Base-by-base conservation (phyloP, 2,888 invertebrate species). In the Doris montereyensis region DNA sequence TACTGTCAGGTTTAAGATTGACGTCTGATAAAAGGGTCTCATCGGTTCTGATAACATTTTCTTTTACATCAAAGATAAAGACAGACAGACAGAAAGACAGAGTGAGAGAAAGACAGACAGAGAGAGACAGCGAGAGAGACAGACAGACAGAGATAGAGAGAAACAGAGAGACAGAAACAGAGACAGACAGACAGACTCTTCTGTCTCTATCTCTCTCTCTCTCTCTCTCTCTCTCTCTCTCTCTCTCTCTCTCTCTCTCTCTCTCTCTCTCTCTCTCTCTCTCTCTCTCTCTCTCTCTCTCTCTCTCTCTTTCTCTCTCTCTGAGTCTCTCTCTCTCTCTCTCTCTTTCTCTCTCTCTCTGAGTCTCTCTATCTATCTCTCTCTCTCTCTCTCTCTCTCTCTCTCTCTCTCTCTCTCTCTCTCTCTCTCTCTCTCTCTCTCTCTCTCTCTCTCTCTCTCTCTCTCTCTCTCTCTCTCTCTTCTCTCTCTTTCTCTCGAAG, bases 261-360 rank as follows among this genome's bases (percentile, higher is more conserved):
- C n/a, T 67, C 28, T 5, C 67, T 28, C 32, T 4, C n/a, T 30
- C 32, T 67, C 67, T 30, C 67, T 67, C 32, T 67, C 67, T 30
- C 28, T 67, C 26, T 41, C 52, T 41, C 52, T 41, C 52, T 41
- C 52, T 41, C 72, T 41, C 60, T 60, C 17, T 58, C 60, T 74
- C 30, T 70, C 34, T 70, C 30, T 70, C 32, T 70, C 41, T 58
- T n/a, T 68, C 52, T 30, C 28, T 30, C 35, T 70, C 28, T 5
- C 28, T 28, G 13, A 57, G 26, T 70, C 52, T 32, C 24, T 68
- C 30, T 26, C 17, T 52, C 28, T 70, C 1, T 0, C 17, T 57
- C 17, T n/a, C 10, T 58, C 70, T 70, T 58, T 68, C n/a, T 72
- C 60, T 34, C 73, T 5, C 52, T 58, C 68, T 72, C 75, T 70